Base-by-base conservation (phyloP, 2,888 invertebrate genomes). In the Tenthredo distinguenda region DNA sequence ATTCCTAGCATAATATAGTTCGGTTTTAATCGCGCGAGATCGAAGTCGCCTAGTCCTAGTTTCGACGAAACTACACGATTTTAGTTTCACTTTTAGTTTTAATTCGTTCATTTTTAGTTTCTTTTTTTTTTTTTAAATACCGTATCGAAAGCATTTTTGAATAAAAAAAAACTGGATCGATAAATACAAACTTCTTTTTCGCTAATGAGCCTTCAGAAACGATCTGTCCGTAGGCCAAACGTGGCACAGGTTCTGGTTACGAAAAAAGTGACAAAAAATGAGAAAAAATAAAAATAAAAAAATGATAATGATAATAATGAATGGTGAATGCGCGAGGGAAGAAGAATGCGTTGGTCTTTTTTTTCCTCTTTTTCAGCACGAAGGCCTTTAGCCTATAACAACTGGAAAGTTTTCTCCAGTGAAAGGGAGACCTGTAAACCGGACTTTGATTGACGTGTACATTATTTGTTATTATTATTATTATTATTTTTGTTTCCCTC, bases 321-420 rank as follows among this genome's bases (percentile, higher is more conserved):
- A 71, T 71, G 71, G n/a, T 3, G 2, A 15, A 5, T 18, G 15
- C 6, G 34, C 18, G n/a, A 31, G 31, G 2, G 55, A 26, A 62
- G 62, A 62, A 62, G 62, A 62, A 62, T 62, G 62, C 62, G 26
- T 62, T 62, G 7, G 2, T 26, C 26, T 10, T 62, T 62, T 62
- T 62, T 62, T 26, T 6, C 2, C 2, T 68, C 18, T 31, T 68
- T 68, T 3, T n/a, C 18, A 71, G 34, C 34, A 71, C 40, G 31
- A 68, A 71, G 37, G 34, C n/a, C 71, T 71, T 10, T 1, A 71
- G 71, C 37, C 31, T 31, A 34, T 58, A 81, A 81, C 62, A 40
- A 62, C 62, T 81, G 9, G 81, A 81, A 81, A 81, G 81, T 81
- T 81, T 81, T 62, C 81, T 62, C 81, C 81, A 7, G 81, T 81